Evolutionary conservation across 2,888 invertebrate genomes (phyloP).

Genomic region (Carterocephalus palaemon): DNA sequence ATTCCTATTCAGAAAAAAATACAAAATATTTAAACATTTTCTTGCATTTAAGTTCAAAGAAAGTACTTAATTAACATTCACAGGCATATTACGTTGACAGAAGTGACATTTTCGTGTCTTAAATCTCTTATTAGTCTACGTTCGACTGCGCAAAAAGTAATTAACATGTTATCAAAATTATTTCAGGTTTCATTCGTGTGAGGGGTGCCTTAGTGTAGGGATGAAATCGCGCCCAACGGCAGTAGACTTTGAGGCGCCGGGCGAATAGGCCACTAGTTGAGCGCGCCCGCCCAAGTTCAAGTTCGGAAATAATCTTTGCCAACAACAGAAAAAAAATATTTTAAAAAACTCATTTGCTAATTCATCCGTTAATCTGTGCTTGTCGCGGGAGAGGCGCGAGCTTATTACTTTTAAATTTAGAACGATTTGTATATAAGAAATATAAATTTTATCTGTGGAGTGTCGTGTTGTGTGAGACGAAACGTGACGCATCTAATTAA

Average conservation of each 20-base stretch:
- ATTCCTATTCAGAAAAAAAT: too few relatives aligned
- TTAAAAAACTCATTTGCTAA: neutral
- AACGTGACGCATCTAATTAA: slow-evolving; percentile 21
- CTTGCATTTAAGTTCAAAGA: too few relatives aligned
- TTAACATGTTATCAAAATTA: slow-evolving; percentile 28
- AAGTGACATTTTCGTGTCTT: slow-evolving; percentile 7
- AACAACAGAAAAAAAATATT: slow-evolving; percentile 17
- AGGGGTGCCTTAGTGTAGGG: slow-evolving; percentile 10
- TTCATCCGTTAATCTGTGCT: too few relatives aligned
- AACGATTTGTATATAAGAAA: too few relatives aligned
- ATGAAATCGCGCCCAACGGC: slow-evolving; percentile 25
- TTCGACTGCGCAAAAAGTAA: slow-evolving; percentile 20
- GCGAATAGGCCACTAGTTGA: slow-evolving; percentile 37
- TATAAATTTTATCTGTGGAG: slow-evolving; percentile 17
- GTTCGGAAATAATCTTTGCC: slow-evolving; percentile 29
- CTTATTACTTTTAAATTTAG: slow-evolving; percentile 5
- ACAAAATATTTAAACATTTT: too few relatives aligned
- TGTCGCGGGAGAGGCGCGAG: too few relatives aligned
- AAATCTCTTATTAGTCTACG: slow-evolving; percentile 10
- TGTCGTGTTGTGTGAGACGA: slow-evolving; percentile 15
- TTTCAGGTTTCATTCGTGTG: slow-evolving; percentile 16
- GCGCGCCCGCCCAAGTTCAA: slow-evolving; percentile 33
- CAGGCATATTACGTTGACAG: neutral
- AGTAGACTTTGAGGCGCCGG: slow-evolving; percentile 39
- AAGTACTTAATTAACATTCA: too few relatives aligned